Evolutionary conservation across 2,888 invertebrate genomes (phyloP), one percentile per base, ranked within the genome.

Genomic region (Zele albiditarsus): DNA sequence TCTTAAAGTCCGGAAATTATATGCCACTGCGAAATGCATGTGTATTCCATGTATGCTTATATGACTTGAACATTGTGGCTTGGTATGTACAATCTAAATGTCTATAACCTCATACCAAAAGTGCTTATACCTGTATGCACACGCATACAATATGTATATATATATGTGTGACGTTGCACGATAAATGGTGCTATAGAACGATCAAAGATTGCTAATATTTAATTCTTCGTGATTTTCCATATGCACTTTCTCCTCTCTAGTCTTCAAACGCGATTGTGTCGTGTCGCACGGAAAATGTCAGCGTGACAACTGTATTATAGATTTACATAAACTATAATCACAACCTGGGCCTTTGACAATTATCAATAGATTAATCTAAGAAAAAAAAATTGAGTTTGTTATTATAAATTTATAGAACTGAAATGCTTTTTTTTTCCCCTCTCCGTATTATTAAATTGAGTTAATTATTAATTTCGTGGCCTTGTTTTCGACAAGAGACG

Each of bases 1-100:
- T 20, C 28, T 27, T 8, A 12, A 68, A 65, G 38, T 65, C 69
- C 69, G 70, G 74, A 74, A 70, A 70, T 74, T 74, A 74, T 74
- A 69, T 60, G 20, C 49, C 67, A 66, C 46, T 25, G 57, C 38
- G 42, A 38, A 20, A 38, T 42, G 16, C 27, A 53, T 63, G 20
- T 33, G n/a, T 5, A 63, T 33, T 23, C 53, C 20, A 53, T 8
- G 20, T 53, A 53, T 8, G 20, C n/a, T 20, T 8, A 53, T 23
- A 53, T 53, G n/a, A 53, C 20, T 53, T 20, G 20, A 53, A n/a
- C 20, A 53, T 20, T 53, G 53, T 20, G 20, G 53, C 8, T 46
- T 5, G 1, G 46, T 46, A 46, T 46, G 2, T 53, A 20, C 8
- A 53, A 53, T 53, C 2, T 53, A 3, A 53, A 20, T 20, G 53